A percentile compares a stretch with the other conserved stretches of the same genome.
Evolutionary conservation across 1,140 invertebrate species (phyloP).

Genomic region (Drosophila obscura): DNA sequence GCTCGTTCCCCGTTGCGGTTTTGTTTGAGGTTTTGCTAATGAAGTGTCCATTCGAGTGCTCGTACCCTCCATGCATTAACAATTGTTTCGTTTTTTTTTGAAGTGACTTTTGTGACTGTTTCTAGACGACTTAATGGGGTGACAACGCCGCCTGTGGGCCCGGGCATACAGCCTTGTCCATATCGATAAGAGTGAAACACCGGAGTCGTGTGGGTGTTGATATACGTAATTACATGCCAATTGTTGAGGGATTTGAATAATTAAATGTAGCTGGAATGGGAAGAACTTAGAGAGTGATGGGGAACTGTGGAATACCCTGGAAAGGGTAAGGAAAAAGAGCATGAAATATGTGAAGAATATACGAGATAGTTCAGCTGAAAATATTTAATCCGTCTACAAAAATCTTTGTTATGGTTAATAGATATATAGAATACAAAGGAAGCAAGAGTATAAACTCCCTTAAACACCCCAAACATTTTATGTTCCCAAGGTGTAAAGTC

Average conservation of each 20-base stretch:
- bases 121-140: conserved; percentile 50
- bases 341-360: too few species aligned
- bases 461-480: too few species aligned
- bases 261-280: background rate
- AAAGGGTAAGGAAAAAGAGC: too few species aligned
- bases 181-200: conserved; percentile 30
- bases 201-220: conserved; percentile 30
- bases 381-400: too few species aligned
- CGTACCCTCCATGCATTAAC: conserved; percentile 20
- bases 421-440: too few species aligned
- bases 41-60: conserved; percentile 24
- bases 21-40: conserved; percentile 27
- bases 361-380: too few species aligned
- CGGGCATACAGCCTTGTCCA: conserved; percentile 17
- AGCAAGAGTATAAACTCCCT: too few species aligned
- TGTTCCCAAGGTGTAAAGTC: too few species aligned
- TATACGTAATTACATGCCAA: conserved; percentile 36
- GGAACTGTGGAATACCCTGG: conserved; percentile 1
- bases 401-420: too few species aligned
- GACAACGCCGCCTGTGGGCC: conserved; percentile 24
- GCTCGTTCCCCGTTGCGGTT: conserved; percentile 5
- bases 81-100: conserved; percentile 30
- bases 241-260: conserved; percentile 20
- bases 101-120: conserved; percentile 26
- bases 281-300: too few species aligned